A percentile compares a stretch with the other conserved stretches of the same genome.
Evolutionary conservation across 2,888 invertebrate species (phyloP).

Genomic region (Drosophila pegasa): DNA sequence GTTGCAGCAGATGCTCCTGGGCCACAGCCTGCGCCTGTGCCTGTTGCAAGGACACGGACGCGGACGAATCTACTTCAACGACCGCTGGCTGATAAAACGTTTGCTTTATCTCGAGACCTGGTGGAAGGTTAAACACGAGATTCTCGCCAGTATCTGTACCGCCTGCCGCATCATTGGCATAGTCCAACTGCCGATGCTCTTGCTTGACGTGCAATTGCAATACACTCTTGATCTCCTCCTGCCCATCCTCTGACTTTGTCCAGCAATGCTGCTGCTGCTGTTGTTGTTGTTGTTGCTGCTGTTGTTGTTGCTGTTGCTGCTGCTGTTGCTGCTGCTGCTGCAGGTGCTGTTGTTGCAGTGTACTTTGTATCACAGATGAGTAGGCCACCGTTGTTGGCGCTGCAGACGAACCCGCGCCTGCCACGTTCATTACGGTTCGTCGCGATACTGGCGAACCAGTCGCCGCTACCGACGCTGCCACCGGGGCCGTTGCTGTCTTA

Average conservation of each 20-base stretch:
- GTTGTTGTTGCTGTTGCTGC: conserved; percentile 59
- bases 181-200: conserved; percentile 81
- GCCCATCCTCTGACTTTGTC: conserved; percentile 78
- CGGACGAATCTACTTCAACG: conserved; percentile 50
- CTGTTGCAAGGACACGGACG: conserved; percentile 59
- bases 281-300: conserved; percentile 65
- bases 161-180: conserved; percentile 57
- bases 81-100: conserved; percentile 72
- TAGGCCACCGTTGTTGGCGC: conserved; percentile 88
- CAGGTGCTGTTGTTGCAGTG: conserved; percentile 76
- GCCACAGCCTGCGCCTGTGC: conserved; percentile 53
- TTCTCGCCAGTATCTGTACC: conserved; percentile 75
- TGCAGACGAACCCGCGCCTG: conserved; percentile 82
- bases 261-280: conserved; percentile 73
- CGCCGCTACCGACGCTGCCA: conserved; percentile 50
- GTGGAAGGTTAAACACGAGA: conserved; percentile 82
- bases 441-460: conserved; percentile 76
- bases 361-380: conserved; percentile 90
- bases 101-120: conserved; percentile 82
- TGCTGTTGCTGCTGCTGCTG: conserved; percentile 63
- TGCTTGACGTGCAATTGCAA: conserved; percentile 82
- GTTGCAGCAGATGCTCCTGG: conserved; percentile 70
- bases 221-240: conserved; percentile 82
- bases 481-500: conserved; percentile 72
- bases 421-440: conserved; percentile 70